These are phyloP conservation scores for Melikaiella ostensackeni DNA, from an alignment of 2,888 invertebrate genomes.

Conservation along the genomic window DNA sequence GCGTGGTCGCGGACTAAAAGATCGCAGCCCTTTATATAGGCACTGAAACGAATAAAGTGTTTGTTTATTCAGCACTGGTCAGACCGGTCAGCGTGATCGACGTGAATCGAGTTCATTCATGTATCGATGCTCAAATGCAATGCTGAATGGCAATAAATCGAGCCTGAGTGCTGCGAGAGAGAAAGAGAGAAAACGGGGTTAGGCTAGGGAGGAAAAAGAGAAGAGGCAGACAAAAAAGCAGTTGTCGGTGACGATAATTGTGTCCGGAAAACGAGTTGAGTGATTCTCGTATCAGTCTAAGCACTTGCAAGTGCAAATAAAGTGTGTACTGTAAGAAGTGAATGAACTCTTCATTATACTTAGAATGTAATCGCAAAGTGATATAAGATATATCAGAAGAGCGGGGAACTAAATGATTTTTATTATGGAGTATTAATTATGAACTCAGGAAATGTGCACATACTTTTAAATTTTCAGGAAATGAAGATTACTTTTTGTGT, in stretches of 20 bases:
- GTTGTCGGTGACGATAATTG: conserved; percentile 34
- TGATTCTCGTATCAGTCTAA: neutral
- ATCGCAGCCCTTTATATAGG: conserved; percentile 1
- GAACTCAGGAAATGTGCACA: neutral
- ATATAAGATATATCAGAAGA: neutral
- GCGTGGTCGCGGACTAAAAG: neutral
- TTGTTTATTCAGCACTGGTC: conserved; percentile 35
- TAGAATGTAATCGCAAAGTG: neutral
- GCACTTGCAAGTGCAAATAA: conserved; percentile 16
- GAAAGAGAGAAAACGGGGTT: conserved; percentile 7
- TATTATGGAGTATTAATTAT: too few species aligned
- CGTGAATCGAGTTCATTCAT: conserved; percentile 65
- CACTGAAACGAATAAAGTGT: conserved; percentile 21
- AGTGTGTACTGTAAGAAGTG: neutral
- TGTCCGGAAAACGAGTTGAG: neutral
- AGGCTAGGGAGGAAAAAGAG: neutral
- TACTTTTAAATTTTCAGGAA: neutral
- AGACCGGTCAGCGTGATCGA: conserved; percentile 58
- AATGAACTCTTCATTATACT: neutral
- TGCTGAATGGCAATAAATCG: conserved; percentile 54
- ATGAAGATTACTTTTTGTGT: neutral
- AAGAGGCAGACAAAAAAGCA: conserved; percentile 5
- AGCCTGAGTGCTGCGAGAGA: neutral
- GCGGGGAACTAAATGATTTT: too few species aligned
- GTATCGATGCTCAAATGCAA: conserved; percentile 45